Conservation (phyloP, 2,888 invertebrate species). For the Himalopsyche kuldschensis region DNA sequence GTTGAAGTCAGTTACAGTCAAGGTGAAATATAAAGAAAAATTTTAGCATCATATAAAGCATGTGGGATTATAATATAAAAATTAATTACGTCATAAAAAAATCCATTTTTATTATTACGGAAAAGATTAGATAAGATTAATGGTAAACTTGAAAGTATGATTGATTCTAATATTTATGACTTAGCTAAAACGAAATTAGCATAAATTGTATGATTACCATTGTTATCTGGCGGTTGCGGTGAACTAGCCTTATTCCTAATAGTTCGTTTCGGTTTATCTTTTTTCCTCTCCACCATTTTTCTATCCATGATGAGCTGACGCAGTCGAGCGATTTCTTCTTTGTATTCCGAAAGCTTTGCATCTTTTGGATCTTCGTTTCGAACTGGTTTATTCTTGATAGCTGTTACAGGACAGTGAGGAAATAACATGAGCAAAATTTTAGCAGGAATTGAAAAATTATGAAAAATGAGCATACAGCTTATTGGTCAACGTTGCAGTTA, state of each 20-base stretch:
- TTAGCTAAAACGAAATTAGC: neutral
- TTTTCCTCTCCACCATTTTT: constrained; percentile 48
- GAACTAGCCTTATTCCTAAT: constrained; percentile 48
- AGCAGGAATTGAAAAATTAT: no score
- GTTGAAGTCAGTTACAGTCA: no score
- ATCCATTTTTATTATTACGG: neutral
- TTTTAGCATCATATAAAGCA: no score
- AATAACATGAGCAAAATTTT: no score
- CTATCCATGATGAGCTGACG: constrained; percentile 55
- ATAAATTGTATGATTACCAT: constrained; percentile 15
- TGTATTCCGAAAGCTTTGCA: constrained; percentile 92
- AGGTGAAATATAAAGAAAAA: no score
- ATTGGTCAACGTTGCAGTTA: no score
- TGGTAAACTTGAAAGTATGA: neutral
- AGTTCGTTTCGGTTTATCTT: constrained; percentile 50
- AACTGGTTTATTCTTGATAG: constrained; percentile 97
- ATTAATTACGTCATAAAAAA: no score
- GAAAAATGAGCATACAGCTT: no score
- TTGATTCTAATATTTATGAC: no score
- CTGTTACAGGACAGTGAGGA: constrained; percentile 47
- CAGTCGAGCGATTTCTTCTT: constrained; percentile 86
- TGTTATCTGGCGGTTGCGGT: constrained; percentile 43
- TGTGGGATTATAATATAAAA: no score
- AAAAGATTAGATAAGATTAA: neutral
- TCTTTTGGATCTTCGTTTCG: constrained; percentile 99